Evolutionary conservation across 2,113 vertebrate genomes (phyloP).

Genomic region (Zapus hudsonius): DNA sequence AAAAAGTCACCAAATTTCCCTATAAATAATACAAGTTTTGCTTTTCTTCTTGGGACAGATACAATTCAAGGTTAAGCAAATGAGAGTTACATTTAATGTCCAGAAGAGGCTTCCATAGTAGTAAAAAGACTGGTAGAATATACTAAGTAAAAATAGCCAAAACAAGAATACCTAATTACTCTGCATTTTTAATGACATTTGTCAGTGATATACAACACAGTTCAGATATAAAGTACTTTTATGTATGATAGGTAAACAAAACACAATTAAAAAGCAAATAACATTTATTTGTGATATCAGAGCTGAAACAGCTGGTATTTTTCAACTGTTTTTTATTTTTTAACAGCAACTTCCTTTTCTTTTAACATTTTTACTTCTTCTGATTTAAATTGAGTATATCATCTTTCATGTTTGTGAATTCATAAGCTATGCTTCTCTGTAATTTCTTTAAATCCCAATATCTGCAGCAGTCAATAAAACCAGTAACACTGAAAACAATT

Average conservation of each 20-base stretch:
- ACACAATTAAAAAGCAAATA: constrained; percentile 33
- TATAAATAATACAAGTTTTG: constrained; percentile 69
- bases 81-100: constrained; percentile 44
- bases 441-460: constrained; percentile 15
- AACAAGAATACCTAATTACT: constrained; percentile 20
- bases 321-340: constrained; percentile 53
- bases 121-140: not conserved
- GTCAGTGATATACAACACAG: not conserved
- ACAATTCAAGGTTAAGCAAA: constrained; percentile 73
- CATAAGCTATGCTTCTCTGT: constrained; percentile 24
- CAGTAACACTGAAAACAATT: not conserved
- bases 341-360: constrained; percentile 68
- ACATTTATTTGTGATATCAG: constrained; percentile 43
- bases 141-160: constrained; percentile 41
- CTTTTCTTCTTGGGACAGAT: constrained; percentile 69
- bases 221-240: constrained; percentile 8
- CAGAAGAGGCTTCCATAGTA: constrained; percentile 20
- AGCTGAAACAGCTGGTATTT: constrained; percentile 62
- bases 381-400: constrained; percentile 29
- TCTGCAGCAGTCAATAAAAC: not conserved
- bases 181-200: not conserved
- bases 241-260: constrained; percentile 26
- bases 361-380: constrained; percentile 62
- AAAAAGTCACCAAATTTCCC: constrained; percentile 45
- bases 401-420: not conserved